Conservation (phyloP, 2,888 invertebrate genomes). For the Sicus ferrugineus region DNA sequence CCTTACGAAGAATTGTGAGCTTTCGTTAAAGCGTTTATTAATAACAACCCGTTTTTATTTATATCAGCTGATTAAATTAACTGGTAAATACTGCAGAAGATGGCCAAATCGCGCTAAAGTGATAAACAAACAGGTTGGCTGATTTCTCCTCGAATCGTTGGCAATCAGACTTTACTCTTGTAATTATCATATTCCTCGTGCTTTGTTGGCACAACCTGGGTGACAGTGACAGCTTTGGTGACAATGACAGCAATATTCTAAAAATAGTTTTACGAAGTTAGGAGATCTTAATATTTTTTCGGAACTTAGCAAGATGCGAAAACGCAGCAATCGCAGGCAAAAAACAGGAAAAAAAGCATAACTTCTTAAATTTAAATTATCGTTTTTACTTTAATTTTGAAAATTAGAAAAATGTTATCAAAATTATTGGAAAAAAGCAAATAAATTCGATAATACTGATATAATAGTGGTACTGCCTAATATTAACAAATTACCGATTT, state of each 20-base stretch:
- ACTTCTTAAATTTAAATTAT: too few relatives aligned
- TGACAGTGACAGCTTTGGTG: not conserved
- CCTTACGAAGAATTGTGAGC: not conserved
- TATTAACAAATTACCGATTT: too few relatives aligned
- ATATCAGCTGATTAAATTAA: constrained; percentile 11
- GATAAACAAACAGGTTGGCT: constrained; percentile 2
- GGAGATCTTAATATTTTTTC: not conserved
- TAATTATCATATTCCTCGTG: constrained; percentile 8
- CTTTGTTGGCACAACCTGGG: too few relatives aligned
- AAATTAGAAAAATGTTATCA: too few relatives aligned
- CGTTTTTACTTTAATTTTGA: too few relatives aligned
- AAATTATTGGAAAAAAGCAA: too few relatives aligned
- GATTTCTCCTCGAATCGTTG: not conserved
- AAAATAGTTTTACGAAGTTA: not conserved
- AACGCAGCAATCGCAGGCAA: too few relatives aligned
- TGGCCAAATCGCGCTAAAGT: constrained; percentile 8
- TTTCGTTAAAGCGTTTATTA: constrained; percentile 8
- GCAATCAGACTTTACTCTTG: constrained; percentile 17
- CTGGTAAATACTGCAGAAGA: not conserved
- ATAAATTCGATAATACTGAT: too few relatives aligned
- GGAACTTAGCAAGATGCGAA: too few relatives aligned
- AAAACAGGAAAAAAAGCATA: too few relatives aligned
- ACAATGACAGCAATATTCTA: not conserved
- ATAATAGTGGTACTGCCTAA: too few relatives aligned
- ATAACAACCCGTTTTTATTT: not conserved